Base-by-base conservation (phyloP, 2,888 invertebrate genomes). In the Tipula confusa region DNA sequence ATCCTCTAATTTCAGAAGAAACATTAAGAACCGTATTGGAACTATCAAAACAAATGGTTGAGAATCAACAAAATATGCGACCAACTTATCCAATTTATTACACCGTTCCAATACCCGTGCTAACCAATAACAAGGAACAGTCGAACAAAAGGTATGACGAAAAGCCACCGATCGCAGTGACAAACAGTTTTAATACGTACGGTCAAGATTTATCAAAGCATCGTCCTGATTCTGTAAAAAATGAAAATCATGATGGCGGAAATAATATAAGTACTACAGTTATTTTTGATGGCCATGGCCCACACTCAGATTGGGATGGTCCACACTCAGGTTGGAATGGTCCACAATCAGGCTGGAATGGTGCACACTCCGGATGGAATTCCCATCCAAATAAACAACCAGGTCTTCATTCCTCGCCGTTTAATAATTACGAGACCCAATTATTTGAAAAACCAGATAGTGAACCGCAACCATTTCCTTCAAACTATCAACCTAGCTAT, bases 1-100 rank as follows among this genome's bases (percentile, higher is more conserved):
- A 85, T n/a, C 89, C 89, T 0, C 88, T 88, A 83, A 88, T 90
- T 2, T 88, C 90, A 0, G 89, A 89, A 84, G 89, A 89, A 79
- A 90, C 89, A 0, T 83, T 90, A 1, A 89, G 89, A 85, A 90
- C 89, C 0, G 88, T 90, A 0, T 85, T 90, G 80, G 89, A 90
- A 83, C 85, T 90, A 3, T 90, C 89, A 0, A 89, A 90, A 84
- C 89, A 90, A 86, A 88, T 90, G 89, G 87, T 89, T 81, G 28
- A 18, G 3, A 29, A 15, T 29, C 29, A 43, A 24, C 28, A 83
- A 15, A 33, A 38, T 3, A 48, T 29, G 6, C 24, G 15, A n/a
- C 24, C 38, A 6, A 83, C 89, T 11, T 89, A 88, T 81, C 89
- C 90, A 0, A 86, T 89, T 0, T 87, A 88, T n/a, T 84, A 89